Evolutionary conservation across 2,888 invertebrate species (phyloP), one percentile per base, ranked within the genome.

Genomic region (Perizoma flavofasciatum): DNA sequence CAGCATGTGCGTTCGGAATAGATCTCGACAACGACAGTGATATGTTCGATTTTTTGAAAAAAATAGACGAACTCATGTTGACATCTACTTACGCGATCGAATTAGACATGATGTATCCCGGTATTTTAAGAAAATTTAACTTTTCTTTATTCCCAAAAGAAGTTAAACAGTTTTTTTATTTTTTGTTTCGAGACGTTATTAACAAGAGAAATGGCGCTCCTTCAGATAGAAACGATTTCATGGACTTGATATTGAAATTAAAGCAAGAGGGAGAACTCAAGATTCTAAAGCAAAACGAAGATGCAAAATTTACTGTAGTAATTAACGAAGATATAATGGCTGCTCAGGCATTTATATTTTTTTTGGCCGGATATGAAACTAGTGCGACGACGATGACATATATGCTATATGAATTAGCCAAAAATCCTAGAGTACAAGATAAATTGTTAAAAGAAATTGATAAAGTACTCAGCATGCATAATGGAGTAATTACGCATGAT

Each of bases 361-460:
- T 87, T 56, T 71, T 75, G 3, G 92, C 83, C 6, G 92, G 92
- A 0, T 92, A 85, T 63, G 91, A 92, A 63, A 90, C 91, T 0
- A 86, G 83, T 41, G 85, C 91, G 0, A 82, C 85, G 0, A 82
- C 86, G 0, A 75, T 90, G 67, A 61, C 82, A 0, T 88, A 81
- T 53, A 64, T 82, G 40, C 63, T 85, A 4, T 83, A 86, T 55
- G 74, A 84, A 61, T 63, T 91, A 8, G 86, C 89, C 0, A 49
- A 71, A 5, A 78, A 90, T 66, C 81, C 77, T 22, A 73, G 85
- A 0, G 65, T 89, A 0, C 91, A 92, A 68, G 76, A 80, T 0
- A 85, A 78, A 68, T 50, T 86, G 0, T 66, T 69, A 33, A 39
- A 41, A 4, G 81, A 81, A 72, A 80, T 90, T 32, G 80, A 85